These are phyloP conservation scores for Lysandra bellargus DNA, from an alignment of 2,888 invertebrate species.

Conservation along the genomic window DNA sequence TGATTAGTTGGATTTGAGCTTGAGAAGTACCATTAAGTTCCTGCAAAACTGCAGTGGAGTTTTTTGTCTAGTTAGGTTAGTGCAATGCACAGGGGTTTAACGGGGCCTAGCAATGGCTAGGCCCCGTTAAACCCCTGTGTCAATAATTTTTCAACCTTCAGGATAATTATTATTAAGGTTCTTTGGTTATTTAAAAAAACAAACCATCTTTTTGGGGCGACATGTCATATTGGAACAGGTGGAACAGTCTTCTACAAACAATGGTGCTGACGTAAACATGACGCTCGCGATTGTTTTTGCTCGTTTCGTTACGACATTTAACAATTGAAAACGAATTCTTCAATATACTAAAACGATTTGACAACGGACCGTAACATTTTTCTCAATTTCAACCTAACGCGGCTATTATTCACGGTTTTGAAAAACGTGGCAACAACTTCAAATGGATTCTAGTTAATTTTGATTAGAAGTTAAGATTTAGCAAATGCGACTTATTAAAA, in stretches of 20 bases:
- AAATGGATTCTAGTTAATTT: neutral
- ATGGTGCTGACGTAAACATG: conserved; percentile 9
- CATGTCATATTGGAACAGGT: neutral
- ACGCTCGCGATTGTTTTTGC: conserved; percentile 13
- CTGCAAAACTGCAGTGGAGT: no score
- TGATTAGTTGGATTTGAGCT: neutral
- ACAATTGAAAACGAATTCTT: conserved; percentile 8
- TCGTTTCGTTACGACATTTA: conserved; percentile 23
- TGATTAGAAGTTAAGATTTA: neutral
- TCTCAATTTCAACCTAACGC: neutral
- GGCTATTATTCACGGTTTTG: neutral
- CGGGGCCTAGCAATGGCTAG: no score
- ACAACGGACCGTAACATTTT: neutral
- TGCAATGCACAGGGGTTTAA: no score
- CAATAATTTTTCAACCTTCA: no score
- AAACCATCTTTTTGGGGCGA: neutral
- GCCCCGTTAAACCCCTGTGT: no score
- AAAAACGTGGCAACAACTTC: neutral
- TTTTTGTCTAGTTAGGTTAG: no score
- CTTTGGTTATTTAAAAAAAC: neutral
- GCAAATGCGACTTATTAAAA: neutral
- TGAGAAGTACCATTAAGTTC: neutral
- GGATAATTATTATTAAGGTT: neutral
- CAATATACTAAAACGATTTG: neutral
- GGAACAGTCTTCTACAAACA: conserved; percentile 10